phyloP scores from a whole-genome alignment of 2,113 vertebrate genomes.

The Speoplatyrhinus poulsoni region DNA sequence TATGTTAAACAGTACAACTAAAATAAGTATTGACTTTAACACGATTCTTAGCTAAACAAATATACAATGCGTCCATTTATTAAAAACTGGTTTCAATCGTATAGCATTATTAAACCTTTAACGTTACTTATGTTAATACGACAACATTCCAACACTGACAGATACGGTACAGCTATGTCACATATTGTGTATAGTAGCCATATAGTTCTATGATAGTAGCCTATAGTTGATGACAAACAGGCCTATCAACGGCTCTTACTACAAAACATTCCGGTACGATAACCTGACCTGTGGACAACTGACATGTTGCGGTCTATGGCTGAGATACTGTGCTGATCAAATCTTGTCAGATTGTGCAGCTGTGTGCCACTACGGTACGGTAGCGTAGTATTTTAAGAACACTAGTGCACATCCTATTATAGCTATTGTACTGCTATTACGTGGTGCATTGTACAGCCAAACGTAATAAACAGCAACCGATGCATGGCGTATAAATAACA shows the following conservation, averaged over 20 bases:
- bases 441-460: conserved; percentile 1
- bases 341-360: conserved; percentile 35
- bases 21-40: background rate
- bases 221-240: background rate
- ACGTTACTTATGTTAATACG: background rate
- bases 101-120: background rate
- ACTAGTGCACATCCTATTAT: conserved; percentile 5
- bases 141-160: background rate
- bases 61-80: background rate
- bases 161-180: too few species aligned
- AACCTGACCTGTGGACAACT: background rate
- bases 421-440: conserved; percentile 8
- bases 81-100: background rate
- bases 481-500: conserved; percentile 22
- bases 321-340: conserved; percentile 15
- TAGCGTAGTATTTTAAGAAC: conserved; percentile 1
- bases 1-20: too few species aligned
- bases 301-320: conserved; percentile 4
- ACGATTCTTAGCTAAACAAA: background rate
- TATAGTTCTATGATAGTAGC: too few species aligned
- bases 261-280: too few species aligned
- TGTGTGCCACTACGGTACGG: conserved; percentile 1
- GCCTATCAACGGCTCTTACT: background rate
- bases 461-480: conserved; percentile 11
- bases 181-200: background rate